These are phyloP conservation scores for Trissolcus japonicus DNA, from an alignment of 2,888 invertebrate species.

Conservation along the genomic window DNA sequence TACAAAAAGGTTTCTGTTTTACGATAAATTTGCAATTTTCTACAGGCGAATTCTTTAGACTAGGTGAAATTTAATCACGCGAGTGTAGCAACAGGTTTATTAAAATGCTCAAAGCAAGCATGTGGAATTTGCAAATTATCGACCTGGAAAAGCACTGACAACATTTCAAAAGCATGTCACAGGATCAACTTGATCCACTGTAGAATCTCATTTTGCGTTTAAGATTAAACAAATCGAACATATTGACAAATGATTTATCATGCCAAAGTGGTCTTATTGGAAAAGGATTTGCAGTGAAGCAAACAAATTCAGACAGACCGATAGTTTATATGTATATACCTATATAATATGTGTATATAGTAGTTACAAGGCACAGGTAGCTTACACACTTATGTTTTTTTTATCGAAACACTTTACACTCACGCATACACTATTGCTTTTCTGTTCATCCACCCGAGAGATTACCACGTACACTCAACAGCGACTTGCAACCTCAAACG, in stretches of 20 bases:
- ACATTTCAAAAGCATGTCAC: slow-evolving; percentile 12
- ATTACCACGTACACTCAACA: slow-evolving; percentile 60
- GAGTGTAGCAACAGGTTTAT: slow-evolving; percentile 30
- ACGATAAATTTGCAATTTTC: no score
- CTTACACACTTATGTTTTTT: slow-evolving; percentile 72
- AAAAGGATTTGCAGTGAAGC: slow-evolving; percentile 18
- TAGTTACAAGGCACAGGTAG: slow-evolving; percentile 77
- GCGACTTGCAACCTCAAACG: slow-evolving; percentile 34
- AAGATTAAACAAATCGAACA: slow-evolving; percentile 3
- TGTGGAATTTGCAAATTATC: slow-evolving; percentile 23
- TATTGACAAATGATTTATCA: neutral
- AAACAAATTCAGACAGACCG: slow-evolving; percentile 55
- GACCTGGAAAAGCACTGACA: slow-evolving; percentile 15
- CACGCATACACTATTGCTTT: slow-evolving; percentile 69
- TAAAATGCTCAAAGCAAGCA: slow-evolving; percentile 30
- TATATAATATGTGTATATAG: slow-evolving; percentile 67
- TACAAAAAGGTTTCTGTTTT: no score
- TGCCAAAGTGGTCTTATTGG: neutral
- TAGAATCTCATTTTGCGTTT: slow-evolving; percentile 4
- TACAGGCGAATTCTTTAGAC: neutral
- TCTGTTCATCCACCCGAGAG: slow-evolving; percentile 68
- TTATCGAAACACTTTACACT: slow-evolving; percentile 60
- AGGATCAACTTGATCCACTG: slow-evolving; percentile 5
- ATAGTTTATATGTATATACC: slow-evolving; percentile 67
- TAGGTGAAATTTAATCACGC: slow-evolving; percentile 6